A percentile compares a stretch with the other conserved stretches of the same genome.
phyloP scores from a whole-genome alignment of 2,113 vertebrate species.

The Erpornis zantholeuca region DNA sequence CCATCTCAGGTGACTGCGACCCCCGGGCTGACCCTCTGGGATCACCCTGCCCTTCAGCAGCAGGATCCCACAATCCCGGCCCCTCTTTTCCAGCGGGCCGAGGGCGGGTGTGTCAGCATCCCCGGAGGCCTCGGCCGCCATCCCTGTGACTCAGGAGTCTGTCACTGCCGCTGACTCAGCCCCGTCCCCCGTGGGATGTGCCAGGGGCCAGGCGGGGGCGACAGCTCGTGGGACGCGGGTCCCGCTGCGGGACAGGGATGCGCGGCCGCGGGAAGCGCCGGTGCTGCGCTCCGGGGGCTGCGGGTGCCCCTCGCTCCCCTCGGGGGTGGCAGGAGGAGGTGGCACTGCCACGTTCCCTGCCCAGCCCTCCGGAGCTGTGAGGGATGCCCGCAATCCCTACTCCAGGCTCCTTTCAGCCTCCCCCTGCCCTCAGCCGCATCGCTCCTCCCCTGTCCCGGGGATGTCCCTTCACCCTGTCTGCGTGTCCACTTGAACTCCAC shows the following conservation, averaged over 20 bases:
- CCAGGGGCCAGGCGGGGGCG: accelerated
- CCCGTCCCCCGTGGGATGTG: neutral
- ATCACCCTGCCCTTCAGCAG: neutral
- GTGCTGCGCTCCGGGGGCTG: neutral
- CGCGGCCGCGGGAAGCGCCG: accelerated
- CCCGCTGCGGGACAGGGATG: neutral
- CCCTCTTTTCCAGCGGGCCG: neutral
- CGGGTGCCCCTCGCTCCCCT: neutral
- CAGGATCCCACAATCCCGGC: accelerated
- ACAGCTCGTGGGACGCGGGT: neutral
- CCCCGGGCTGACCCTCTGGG: neutral
- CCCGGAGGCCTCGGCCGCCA: neutral
- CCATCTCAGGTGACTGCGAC: neutral
- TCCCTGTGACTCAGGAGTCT: neutral
- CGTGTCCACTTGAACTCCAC: neutral
- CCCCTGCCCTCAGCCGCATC: neutral
- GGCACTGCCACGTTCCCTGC: neutral
- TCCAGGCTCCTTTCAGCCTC: neutral
- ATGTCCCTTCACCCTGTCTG: neutral
- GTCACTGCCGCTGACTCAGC: neutral
- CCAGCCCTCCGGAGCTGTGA: neutral
- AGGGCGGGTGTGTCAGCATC: neutral
- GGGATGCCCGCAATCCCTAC: neutral
- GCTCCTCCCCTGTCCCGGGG: neutral
- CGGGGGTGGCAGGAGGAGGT: neutral